phyloP scores from a whole-genome alignment of 1,140 invertebrate species.

The Lepidurus couesii region DNA sequence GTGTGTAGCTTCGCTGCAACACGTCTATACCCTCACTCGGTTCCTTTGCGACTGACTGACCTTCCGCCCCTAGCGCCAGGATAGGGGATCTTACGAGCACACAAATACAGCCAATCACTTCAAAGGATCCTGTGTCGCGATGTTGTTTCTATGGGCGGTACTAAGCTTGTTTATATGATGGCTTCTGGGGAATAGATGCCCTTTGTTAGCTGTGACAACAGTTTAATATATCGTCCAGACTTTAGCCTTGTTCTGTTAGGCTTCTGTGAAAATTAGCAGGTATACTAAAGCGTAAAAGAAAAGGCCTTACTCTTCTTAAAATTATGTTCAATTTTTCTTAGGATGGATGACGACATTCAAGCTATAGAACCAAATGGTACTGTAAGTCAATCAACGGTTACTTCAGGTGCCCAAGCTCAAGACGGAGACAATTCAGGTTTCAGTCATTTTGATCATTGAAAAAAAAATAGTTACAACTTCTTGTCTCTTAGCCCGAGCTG shows the following conservation, averaged over 20 bases:
- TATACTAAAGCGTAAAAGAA: neutral
- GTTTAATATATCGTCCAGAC: no score
- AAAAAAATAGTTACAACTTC: slow-evolving; percentile 23
- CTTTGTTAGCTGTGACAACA: no score
- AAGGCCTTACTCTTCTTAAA: neutral
- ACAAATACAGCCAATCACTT: neutral
- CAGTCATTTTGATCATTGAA: slow-evolving; percentile 26
- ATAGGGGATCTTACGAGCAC: no score
- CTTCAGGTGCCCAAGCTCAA: slow-evolving; percentile 25
- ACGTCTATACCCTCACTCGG: no score
- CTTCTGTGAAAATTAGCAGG: neutral
- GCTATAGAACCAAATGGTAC: slow-evolving; percentile 35
- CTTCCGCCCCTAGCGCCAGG: no score
- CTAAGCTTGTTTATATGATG: neutral
- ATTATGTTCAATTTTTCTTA: neutral
- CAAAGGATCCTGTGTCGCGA: neutral
- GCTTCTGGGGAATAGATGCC: neutral
- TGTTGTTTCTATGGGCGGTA: neutral
- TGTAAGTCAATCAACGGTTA: slow-evolving; percentile 35
- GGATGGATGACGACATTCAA: slow-evolving; percentile 41
- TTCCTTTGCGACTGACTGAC: no score
- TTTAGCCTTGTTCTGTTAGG: neutral
- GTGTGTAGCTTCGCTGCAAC: no score
- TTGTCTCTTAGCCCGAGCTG: slow-evolving; percentile 28
- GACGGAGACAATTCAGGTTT: neutral